Base-by-base conservation (phyloP, 2,888 invertebrate species). In the Drosophila lacicola region DNA sequence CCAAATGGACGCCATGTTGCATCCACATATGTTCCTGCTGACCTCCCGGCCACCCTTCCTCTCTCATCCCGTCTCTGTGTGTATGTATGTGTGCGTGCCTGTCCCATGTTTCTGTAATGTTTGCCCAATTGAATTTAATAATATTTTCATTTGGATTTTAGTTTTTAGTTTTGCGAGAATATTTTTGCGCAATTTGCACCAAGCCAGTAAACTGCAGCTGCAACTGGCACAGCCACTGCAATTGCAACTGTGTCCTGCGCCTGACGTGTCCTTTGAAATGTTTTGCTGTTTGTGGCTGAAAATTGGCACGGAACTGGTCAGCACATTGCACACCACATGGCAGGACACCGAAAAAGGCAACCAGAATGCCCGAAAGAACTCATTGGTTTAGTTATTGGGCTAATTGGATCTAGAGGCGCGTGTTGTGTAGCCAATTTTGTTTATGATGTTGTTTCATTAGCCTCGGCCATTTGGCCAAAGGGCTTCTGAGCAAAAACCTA, bases 61-160 rank as follows among this genome's bases (percentile, higher is more conserved):
- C n/a, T 3, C 41, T 6, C 9, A 1, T 3, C 29, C 14, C 17
- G 17, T 3, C 14, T 8, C 21, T n/a, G 17, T 14, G n/a, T 10
- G 19, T 6, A 11, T 13, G 11, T 29, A 11, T 13, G 11, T 29
- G 14, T 44, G 33, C 62, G 85, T 76, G 88, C 58, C 62, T 44
- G 66, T 60, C 57, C 55, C 78, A 82, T 85, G 88, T 78, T 80
- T 73, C 83, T 80, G 86, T 82, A 89, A 88, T 89, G 88, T 88
- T 90, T 82, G 74, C 80, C 83, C 89, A 90, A 88, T 88, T 90
- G 90, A 90, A 88, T 88, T 89, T 89, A 89, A 90, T 89, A 88
- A 88, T 89, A 88, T 90, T 90, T 88, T 85, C 82, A 88, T 86
- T 89, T 89, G 87, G 88, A 88, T 85, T 85, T 86, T 77, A 86